These are phyloP conservation scores for Lacanobia oleracea DNA, from an alignment of 2,888 invertebrate species.

Conservation along the genomic window DNA sequence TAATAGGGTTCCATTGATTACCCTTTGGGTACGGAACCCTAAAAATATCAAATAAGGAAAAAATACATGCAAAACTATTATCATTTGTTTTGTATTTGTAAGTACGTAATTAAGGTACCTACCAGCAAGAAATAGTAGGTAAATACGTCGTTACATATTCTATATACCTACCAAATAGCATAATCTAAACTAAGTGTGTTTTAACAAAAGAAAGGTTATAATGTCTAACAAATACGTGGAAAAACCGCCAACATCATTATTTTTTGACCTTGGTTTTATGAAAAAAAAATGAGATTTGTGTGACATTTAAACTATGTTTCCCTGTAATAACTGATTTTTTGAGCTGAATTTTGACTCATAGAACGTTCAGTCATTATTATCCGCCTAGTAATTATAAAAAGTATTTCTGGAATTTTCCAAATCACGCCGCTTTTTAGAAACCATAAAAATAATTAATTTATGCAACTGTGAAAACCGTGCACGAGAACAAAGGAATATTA, in stretches of 20 bases:
- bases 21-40: too few species aligned
- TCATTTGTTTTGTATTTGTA: too few species aligned
- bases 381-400: too few species aligned
- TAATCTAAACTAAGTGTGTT: too few species aligned
- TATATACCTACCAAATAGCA: too few species aligned
- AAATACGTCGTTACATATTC: too few species aligned
- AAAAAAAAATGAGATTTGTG: not conserved
- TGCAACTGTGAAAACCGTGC: not conserved
- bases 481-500: not conserved
- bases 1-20: too few species aligned
- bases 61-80: too few species aligned
- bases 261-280: not conserved
- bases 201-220: not conserved
- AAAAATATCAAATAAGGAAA: too few species aligned
- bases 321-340: not conserved
- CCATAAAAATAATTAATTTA: not conserved
- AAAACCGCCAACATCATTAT: not conserved
- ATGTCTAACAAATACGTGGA: conserved; percentile 1
- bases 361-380: not conserved
- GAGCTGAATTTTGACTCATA: not conserved
- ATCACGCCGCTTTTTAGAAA: not conserved
- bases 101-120: too few species aligned
- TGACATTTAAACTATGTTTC: not conserved
- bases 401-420: not conserved
- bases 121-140: too few species aligned